A percentile compares a stretch with the other conserved stretches of the same genome.
Evolutionary conservation across 2,113 vertebrate genomes (phyloP).

Genomic region (Solea senegalensis): DNA sequence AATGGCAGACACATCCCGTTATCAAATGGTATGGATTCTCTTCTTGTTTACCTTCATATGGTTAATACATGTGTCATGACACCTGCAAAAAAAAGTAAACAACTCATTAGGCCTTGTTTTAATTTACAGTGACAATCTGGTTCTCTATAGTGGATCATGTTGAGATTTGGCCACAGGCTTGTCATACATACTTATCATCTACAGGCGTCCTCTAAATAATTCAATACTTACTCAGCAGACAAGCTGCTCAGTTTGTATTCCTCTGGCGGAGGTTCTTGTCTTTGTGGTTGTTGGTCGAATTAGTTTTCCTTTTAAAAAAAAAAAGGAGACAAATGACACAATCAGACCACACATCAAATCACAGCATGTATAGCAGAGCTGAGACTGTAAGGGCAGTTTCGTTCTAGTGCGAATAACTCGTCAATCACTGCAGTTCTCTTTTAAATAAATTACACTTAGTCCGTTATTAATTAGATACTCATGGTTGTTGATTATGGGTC

Average conservation of each 20-base stretch:
- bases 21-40: constrained; percentile 60
- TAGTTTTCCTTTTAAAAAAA: constrained; percentile 89
- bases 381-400: not conserved
- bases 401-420: not conserved
- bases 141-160: not conserved
- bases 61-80: constrained; percentile 74
- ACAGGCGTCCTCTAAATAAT: constrained; percentile 39
- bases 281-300: constrained; percentile 99
- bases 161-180: constrained; percentile 19
- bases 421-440: not conserved
- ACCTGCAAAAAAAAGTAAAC: constrained; percentile 63
- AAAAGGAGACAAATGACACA: constrained; percentile 32
- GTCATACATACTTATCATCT: constrained; percentile 36
- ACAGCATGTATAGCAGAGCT: not conserved
- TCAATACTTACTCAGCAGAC: constrained; percentile 77
- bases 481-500: too few relatives aligned
- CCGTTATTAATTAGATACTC: too few relatives aligned
- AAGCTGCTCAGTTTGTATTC: constrained; percentile 91
- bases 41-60: constrained; percentile 78
- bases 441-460: not conserved
- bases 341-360: constrained; percentile 26
- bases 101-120: constrained; percentile 11
- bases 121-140: not conserved
- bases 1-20: constrained; percentile 66
- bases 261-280: constrained; percentile 99